phyloP scores from a whole-genome alignment of 2,113 vertebrate genomes.

The Myxocyprinus asiaticus region DNA sequence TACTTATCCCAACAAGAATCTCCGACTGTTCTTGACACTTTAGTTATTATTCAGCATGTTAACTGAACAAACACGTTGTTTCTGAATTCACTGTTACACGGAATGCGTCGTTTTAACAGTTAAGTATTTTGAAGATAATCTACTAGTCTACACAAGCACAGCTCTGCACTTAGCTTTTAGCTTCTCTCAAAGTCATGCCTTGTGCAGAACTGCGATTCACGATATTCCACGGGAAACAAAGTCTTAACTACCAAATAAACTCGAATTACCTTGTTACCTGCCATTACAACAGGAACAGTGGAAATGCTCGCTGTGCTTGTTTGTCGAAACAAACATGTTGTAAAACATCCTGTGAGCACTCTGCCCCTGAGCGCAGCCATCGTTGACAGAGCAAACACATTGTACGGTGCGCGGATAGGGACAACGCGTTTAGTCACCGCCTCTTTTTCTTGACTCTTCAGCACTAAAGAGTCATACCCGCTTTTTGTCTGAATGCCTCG shows the following conservation, averaged over 20 bases:
- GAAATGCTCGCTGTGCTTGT: conserved; percentile 45
- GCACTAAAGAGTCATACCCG: too few species aligned
- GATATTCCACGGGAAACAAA: not conserved
- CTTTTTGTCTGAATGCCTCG: too few species aligned
- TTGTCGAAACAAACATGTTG: conserved; percentile 65
- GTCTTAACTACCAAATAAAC: not conserved
- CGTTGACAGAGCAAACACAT: not conserved
- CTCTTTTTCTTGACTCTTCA: too few species aligned
- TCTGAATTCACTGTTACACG: too few species aligned
- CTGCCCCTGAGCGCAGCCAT: conserved; percentile 75
- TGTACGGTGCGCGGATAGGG: conserved; percentile 57
- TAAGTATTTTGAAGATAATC: not conserved
- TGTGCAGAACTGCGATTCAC: not conserved
- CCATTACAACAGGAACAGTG: conserved; percentile 1
- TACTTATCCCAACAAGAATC: too few species aligned
- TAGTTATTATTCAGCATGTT: too few species aligned
- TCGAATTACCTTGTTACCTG: conserved; percentile 61
- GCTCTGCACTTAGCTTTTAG: conserved; percentile 37
- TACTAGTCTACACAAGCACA: not conserved
- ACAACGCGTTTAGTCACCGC: conserved; percentile 20
- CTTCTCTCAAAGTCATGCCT: conserved; percentile 18
- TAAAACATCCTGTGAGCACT: conserved; percentile 62
- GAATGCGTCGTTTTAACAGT: not conserved
- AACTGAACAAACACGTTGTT: too few species aligned
- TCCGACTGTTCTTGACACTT: too few species aligned